A percentile compares a stretch with the other conserved stretches of the same genome.
Conservation (phyloP, 2,888 invertebrate species). For the Caradrina kadenii region DNA sequence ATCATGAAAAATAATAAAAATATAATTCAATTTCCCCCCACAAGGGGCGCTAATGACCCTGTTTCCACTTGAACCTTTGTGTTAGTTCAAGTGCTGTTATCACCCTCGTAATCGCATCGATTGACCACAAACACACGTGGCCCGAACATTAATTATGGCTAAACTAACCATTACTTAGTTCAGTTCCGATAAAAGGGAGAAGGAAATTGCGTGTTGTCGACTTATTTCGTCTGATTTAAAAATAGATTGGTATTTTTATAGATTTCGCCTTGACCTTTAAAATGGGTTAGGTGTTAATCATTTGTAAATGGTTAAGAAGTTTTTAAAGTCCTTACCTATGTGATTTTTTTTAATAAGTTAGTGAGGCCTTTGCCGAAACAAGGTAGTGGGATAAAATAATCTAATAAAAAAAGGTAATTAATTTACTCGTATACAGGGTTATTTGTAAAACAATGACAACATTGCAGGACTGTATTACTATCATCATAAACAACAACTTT, state of each 20-base stretch:
- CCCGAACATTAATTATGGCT: slow-evolving; percentile 14
- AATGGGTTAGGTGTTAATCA: background rate
- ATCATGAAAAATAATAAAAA: background rate
- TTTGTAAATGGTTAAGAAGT: no score
- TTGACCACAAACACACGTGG: slow-evolving; percentile 8
- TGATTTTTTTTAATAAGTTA: no score
- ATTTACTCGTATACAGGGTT: no score
- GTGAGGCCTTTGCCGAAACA: no score
- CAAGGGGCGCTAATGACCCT: slow-evolving; percentile 37
- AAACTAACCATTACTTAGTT: background rate
- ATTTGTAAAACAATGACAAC: no score
- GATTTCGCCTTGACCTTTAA: slow-evolving; percentile 28
- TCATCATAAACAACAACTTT: no score
- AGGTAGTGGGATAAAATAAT: no score
- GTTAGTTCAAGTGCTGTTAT: slow-evolving; percentile 35
- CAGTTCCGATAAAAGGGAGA: background rate
- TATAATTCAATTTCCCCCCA: background rate
- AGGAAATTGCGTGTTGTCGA: slow-evolving; percentile 23
- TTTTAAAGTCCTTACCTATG: no score
- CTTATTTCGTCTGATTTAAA: background rate
- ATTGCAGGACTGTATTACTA: no score
- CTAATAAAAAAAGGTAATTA: no score
- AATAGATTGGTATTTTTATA: slow-evolving; percentile 6
- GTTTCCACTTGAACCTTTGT: slow-evolving; percentile 30
- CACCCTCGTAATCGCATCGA: slow-evolving; percentile 20